Conservation (phyloP, 2,888 invertebrate genomes). For the Mimachlamys varia region DNA sequence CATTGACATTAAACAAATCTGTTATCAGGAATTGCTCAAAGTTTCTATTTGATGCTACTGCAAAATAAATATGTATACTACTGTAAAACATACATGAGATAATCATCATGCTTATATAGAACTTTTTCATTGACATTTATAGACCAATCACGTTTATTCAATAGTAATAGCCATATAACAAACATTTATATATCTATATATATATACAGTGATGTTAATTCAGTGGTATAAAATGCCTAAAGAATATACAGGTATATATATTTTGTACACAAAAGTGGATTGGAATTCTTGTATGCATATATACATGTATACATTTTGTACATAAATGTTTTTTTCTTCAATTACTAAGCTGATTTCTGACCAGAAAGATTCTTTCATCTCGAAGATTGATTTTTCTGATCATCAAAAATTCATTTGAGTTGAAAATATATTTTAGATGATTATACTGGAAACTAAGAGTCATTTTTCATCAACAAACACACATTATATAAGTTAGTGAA, state of each 20-base stretch:
- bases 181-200: background rate
- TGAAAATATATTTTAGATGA: too few species aligned
- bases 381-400: too few species aligned
- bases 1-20: background rate
- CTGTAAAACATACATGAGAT: too few species aligned
- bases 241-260: constrained; percentile 20
- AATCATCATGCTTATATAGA: too few species aligned
- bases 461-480: background rate
- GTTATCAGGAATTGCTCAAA: background rate
- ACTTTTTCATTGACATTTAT: too few species aligned
- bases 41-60: background rate
- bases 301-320: constrained; percentile 4
- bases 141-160: background rate
- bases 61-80: background rate
- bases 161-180: background rate
- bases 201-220: constrained; percentile 33
- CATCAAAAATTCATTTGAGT: too few species aligned
- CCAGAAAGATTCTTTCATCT: background rate
- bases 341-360: background rate
- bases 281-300: constrained; percentile 14
- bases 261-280: constrained; percentile 19
- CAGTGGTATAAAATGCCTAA: background rate
- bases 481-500: background rate
- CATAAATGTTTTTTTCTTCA: constrained; percentile 8
- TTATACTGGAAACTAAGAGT: too few species aligned